Base-by-base conservation (phyloP, 1,140 invertebrate species). In the Drosophila sulfurigaster region DNA sequence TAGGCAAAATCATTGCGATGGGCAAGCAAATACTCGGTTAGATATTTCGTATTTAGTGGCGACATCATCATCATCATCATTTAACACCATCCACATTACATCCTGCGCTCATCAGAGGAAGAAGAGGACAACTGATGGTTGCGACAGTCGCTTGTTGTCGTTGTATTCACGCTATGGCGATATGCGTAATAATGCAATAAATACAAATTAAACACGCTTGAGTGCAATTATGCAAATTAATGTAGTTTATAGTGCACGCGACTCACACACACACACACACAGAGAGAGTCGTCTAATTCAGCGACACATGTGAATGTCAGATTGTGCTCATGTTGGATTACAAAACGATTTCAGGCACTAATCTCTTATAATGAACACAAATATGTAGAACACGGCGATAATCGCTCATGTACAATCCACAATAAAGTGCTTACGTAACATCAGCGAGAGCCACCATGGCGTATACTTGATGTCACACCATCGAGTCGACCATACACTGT, bases 151-250 rank as follows among this genome's bases (percentile, higher is more conserved):
- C 71, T 66, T 66, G 76, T 76, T 85, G 70, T 67, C 70, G 73
- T 72, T 70, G 79, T 41, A 82, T 79, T 86, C 73, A 73, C 67
- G 76, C 20, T 75, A 43, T 69, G 63, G 60, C 78, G 83, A 87
- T 88, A 87, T 87, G 83, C 83, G 83, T 79, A 89, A 83, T 89
- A 85, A 89, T 80, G 85, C 78, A 89, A 89, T 89, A 89, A 89
- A 89, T 89, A 89, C 78, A 89, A 89, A 89, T 89, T 89, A 89
- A 89, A 81, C 86, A 89, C 83, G 85, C 85, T 89, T 89, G 85
- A 89, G 85, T 89, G 85, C 81, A 79, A 89, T 89, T 89, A 89
- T 89, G 85, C 72, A 89, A 89, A 89, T 89, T 64, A 79, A 74
- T 79, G 81, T 75, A 85, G 85, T 89, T 89, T 85, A 89, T 81